These are phyloP conservation scores for Euglossa dilemma DNA, from an alignment of 1,140 invertebrate species.

Conservation along the genomic window DNA sequence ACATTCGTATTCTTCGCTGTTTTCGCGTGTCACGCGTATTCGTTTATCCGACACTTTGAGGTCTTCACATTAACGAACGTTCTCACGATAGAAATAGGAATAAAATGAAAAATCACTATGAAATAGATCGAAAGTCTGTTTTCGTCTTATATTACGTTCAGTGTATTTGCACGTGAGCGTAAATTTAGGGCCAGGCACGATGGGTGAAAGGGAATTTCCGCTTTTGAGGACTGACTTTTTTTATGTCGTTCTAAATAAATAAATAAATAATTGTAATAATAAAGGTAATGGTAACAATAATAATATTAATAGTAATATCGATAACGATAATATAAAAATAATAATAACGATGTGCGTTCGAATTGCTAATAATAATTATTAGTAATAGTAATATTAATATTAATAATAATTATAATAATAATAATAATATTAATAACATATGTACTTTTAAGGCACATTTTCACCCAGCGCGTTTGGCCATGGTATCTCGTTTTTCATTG, in stretches of 20 bases:
- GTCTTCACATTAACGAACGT: background rate
- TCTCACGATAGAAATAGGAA: background rate
- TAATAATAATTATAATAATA: conserved; percentile 12
- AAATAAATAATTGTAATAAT: conserved; percentile 43
- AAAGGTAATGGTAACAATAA: conserved; percentile 38
- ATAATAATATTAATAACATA: conserved; percentile 29
- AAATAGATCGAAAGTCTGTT: background rate
- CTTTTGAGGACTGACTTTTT: conserved; percentile 49
- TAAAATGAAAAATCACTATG: background rate
- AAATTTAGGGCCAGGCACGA: background rate
- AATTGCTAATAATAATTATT: conserved; percentile 44
- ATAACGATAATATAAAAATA: conserved; percentile 31
- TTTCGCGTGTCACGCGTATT: conserved; percentile 15
- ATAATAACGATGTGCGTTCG: conserved; percentile 36
- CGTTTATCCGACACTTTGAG: conserved; percentile 18
- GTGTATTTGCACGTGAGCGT: background rate
- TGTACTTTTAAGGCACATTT: conserved; percentile 23
- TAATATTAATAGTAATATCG: conserved; percentile 35
- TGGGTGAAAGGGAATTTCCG: conserved; percentile 5
- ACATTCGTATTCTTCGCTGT: conserved; percentile 37
- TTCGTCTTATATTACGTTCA: background rate
- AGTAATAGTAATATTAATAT: conserved; percentile 25
- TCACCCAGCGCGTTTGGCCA: conserved; percentile 24
- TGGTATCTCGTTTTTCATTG: background rate
- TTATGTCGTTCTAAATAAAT: conserved; percentile 48